Conservation (phyloP, 1,140 invertebrate species). For the Drosophila ohnishii region DNA sequence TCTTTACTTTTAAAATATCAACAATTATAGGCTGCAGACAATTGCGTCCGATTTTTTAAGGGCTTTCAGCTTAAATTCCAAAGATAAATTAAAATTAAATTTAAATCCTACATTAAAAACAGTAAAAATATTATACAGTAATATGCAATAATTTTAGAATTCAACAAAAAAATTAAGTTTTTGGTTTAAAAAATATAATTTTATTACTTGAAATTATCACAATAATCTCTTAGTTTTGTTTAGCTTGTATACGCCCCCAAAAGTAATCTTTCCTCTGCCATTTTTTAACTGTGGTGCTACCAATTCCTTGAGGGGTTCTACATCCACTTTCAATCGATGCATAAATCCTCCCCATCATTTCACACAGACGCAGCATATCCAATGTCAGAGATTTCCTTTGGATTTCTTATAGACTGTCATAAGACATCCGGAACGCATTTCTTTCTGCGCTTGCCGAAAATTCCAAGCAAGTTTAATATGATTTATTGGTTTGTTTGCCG, state of each 20-base stretch:
- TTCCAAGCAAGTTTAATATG: conserved; percentile 77
- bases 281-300: conserved; percentile 7
- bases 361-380: conserved; percentile 45
- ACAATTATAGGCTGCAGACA: too few relatives aligned
- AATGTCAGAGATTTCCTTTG: conserved; percentile 68
- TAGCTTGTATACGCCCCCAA: background rate
- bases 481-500: conserved; percentile 83
- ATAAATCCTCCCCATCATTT: conserved; percentile 5
- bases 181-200: too few relatives aligned
- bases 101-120: too few relatives aligned
- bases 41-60: too few relatives aligned
- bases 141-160: too few relatives aligned
- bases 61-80: too few relatives aligned
- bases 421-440: conserved; percentile 65
- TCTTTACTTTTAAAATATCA: too few relatives aligned
- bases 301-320: background rate
- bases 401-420: conserved; percentile 62
- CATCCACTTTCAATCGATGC: background rate
- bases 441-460: conserved; percentile 41
- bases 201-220: too few relatives aligned
- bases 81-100: too few relatives aligned
- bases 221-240: background rate
- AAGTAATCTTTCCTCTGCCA: background rate
- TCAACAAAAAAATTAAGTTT: too few relatives aligned
- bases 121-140: too few relatives aligned